These are phyloP conservation scores for Conomelus anceps DNA, from an alignment of 2,888 invertebrate genomes.

Conservation along the genomic window DNA sequence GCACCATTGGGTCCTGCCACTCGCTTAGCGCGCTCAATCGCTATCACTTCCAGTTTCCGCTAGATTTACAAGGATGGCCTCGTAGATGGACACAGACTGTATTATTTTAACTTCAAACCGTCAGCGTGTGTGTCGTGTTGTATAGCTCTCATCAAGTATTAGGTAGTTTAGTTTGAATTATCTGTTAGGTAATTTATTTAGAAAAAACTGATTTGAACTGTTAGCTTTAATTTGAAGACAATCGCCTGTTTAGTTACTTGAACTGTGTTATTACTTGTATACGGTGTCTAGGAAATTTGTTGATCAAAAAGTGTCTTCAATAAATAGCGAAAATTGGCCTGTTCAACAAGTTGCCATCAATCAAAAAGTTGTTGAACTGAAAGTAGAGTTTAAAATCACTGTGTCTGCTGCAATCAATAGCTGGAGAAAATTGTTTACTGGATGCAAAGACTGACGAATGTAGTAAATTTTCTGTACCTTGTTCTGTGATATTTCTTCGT, in stretches of 20 bases:
- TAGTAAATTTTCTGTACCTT: not conserved
- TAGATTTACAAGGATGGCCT: slow-evolving; percentile 43
- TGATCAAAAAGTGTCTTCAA: not conserved
- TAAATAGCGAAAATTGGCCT: not conserved
- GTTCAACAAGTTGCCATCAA: not conserved
- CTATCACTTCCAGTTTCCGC: slow-evolving; percentile 28
- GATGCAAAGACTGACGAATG: not conserved
- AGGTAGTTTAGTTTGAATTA: slow-evolving; percentile 10
- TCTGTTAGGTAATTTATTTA: slow-evolving; percentile 12
- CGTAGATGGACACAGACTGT: slow-evolving; percentile 37
- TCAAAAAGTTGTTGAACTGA: not conserved
- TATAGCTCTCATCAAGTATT: no score
- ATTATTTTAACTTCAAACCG: not conserved
- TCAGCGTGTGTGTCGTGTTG: no score
- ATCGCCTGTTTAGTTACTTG: no score
- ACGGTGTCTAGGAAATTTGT: no score
- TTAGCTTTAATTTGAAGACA: no score
- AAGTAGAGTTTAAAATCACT: not conserved
- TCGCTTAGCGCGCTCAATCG: slow-evolving; percentile 17
- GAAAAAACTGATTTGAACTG: not conserved
- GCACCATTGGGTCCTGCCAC: no score
- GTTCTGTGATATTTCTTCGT: not conserved
- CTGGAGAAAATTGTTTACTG: not conserved
- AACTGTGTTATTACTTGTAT: not conserved
- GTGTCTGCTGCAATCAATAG: not conserved